Evolutionary conservation across 2,797 vertebrate genomes (phyloP), one percentile per base, ranked within the genome.

Genomic region (Poecilia picta): DNA sequence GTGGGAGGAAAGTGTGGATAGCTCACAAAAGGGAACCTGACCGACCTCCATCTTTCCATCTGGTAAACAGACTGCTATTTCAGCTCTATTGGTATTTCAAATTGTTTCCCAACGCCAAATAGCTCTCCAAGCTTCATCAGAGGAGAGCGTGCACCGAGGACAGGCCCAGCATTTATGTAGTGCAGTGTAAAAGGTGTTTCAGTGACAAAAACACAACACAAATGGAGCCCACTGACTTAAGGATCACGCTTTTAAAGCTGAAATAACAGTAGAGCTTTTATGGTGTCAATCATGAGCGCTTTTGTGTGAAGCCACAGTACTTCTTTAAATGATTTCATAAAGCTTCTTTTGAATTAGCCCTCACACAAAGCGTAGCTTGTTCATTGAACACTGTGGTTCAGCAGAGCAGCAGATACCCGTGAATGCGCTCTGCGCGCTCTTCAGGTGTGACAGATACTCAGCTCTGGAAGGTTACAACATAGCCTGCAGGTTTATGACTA

Each of bases 1-100:
- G 94, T 94, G 90, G 94, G 94, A 85, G 93, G 91, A 89, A 86
- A 93, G 91, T 89, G 91, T 92, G 92, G 92, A 93, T 89, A 71
- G 90, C 91, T 92, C 90, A 93, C 91, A 93, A 93, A 71, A 93
- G 92, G 87, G 86, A 94, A 90, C 89, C 89, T 85, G 89, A 89
- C 85, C 81, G 88, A 93, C 89, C 92, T 91, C 86, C 87, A 90
- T 92, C 89, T 91, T 92, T 91, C 94, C 92, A 93, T 90, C 93
- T 94, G 94, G 89, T 93, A 94, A 93, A 93, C 92, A 93, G 89
- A 86, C 91, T 89, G 91, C 87, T 89, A 88, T 93, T 90, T 87
- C 89, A 89, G 90, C 87, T 88, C 74, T 70, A 90, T 78, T 79
- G 90, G 83, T 80, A 81, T 92, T 92, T 91, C 78, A 92, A 91